Base-by-base conservation (phyloP, 2,888 invertebrate genomes). In the Drosophila lutescens region DNA sequence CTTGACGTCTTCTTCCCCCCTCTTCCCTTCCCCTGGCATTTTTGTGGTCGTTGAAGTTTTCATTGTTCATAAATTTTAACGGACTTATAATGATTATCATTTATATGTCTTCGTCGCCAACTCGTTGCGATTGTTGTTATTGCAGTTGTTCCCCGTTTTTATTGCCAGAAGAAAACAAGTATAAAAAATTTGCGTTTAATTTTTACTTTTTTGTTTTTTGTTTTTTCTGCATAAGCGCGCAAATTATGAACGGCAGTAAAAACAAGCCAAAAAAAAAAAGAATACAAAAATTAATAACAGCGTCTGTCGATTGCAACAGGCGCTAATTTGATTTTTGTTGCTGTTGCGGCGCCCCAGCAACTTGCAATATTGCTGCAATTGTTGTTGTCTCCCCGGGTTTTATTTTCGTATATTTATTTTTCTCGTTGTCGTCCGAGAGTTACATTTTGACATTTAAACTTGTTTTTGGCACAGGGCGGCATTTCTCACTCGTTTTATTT, bases 401-500 rank as follows among this genome's bases (percentile, higher is more conserved):
- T 43, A 23, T 38, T 57, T 36, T 9, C 30, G 13, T 34, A 10
- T 34, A 23, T 10, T 63, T 63, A 17, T 40, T 69, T 53, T 7
- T 61, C 51, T 41, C 51, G 54, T 12, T 41, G 79, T 46, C 56
- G 66, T 66, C 66, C 62, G 60, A 68, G 57, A 74, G 70, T 88
- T 82, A 86, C 86, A 77, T 87, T 82, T 80, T 82, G 82, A 88
- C 82, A 82, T 83, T 83, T 80, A 83, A 83, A 88, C 89, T 84
- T 83, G 82, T 82, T 88, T 81, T 82, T 80, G 88, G 87, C 81
- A 81, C 87, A 86, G 86, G 80, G 74, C 75, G 62, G 74, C 74
- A 74, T 79, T 74, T 83, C 80, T 63, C 63, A 74, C 49, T 55
- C 51, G 62, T 53, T 54, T 62, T 49, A 46, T 65, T 49, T 60